Evolutionary conservation across 2,113 vertebrate genomes (phyloP).

Genomic region (Ia io): DNA sequence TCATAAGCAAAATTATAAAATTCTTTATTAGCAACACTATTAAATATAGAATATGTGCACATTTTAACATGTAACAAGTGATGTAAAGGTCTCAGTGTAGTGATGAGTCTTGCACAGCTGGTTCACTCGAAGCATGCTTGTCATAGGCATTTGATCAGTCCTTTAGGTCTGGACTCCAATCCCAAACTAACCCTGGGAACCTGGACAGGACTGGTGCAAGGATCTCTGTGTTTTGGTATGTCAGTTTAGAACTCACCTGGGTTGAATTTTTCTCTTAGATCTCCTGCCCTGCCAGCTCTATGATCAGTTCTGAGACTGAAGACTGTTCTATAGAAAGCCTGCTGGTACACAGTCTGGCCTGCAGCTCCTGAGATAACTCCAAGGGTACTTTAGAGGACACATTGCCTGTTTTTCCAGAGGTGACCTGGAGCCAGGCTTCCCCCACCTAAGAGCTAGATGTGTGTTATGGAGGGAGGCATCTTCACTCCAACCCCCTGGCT

Average conservation of each 20-base stretch:
- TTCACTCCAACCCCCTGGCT: background rate
- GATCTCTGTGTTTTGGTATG: background rate
- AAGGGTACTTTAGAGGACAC: background rate
- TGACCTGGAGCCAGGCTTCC: background rate
- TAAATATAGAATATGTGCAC: background rate
- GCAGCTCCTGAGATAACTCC: background rate
- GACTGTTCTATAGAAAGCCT: background rate
- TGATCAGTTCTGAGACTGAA: background rate
- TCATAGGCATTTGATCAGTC: background rate
- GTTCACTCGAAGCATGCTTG: background rate
- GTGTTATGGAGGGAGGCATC: background rate
- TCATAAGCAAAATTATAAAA: constrained; percentile 35
- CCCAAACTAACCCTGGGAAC: background rate
- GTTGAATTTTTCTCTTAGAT: background rate
- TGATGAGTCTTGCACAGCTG: background rate
- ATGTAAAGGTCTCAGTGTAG: background rate
- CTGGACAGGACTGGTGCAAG: background rate
- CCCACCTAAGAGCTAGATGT: background rate
- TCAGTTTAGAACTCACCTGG: background rate
- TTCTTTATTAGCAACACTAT: background rate
- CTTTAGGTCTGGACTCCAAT: background rate
- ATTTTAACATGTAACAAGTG: constrained; percentile 2
- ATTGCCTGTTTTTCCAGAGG: background rate
- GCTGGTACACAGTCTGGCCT: background rate
- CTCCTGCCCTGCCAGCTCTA: background rate